A percentile compares a stretch with the other conserved stretches of the same genome.
phyloP scores from a whole-genome alignment of 2,888 invertebrate species.

The Autographa pulchrina region DNA sequence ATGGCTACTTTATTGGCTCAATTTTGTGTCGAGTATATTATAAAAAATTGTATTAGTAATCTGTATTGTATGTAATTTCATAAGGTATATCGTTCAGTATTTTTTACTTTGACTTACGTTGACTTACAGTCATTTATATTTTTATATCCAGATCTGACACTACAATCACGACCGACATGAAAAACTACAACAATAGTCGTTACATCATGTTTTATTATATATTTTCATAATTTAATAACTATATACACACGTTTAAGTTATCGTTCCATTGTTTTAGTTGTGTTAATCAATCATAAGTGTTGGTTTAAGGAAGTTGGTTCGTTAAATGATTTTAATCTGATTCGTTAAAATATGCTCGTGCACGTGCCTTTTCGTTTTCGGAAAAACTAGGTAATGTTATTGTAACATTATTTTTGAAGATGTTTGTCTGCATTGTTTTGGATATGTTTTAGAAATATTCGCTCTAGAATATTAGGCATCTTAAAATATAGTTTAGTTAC shows the following conservation, averaged over 20 bases:
- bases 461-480: too few species aligned
- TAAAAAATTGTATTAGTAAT: too few species aligned
- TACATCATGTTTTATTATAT: conserved; percentile 22
- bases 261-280: conserved; percentile 9
- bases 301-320: conserved; percentile 1
- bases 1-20: too few species aligned
- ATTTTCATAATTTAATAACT: conserved; percentile 14
- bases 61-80: background rate
- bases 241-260: background rate
- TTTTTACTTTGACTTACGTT: too few species aligned
- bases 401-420: too few species aligned
- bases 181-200: conserved; percentile 24
- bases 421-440: too few species aligned
- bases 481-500: too few species aligned
- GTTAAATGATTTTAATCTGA: conserved; percentile 9
- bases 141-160: background rate
- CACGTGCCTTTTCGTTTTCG: too few species aligned
- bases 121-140: background rate
- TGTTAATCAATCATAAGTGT: conserved; percentile 2
- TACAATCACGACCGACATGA: conserved; percentile 12
- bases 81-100: conserved; percentile 1
- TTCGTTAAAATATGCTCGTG: background rate
- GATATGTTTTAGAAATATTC: too few species aligned
- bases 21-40: too few species aligned
- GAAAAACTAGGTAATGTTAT: too few species aligned